Base-by-base conservation (phyloP, 2,113 vertebrate genomes). In the Oncorhynchus clarkii region DNA sequence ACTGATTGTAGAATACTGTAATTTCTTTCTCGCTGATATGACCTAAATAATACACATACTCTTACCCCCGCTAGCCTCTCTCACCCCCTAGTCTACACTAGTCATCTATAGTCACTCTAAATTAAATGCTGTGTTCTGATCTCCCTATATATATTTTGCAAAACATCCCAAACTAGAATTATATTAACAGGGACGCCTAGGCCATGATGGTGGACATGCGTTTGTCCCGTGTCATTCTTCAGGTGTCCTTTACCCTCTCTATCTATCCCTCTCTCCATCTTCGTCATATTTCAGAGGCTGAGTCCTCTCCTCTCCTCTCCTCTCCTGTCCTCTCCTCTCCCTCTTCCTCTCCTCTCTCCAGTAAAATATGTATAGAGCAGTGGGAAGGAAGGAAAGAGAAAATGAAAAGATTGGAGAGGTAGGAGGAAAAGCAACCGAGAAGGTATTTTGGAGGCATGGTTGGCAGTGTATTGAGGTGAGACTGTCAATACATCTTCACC, bases 401-500 rank as follows among this genome's bases (percentile, higher is more conserved):
- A 16, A 62, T 5, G 45, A 62, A 71, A 13, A 48, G 34, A 75
- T 69, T 70, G 39, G 48, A 16, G 54, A 66, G 79, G 60, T 62
- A 18, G 66, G 45, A 72, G 72, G 67, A 29, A 51, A 18, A 68
- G 71, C 70, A 72, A 80, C 76, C 60, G 31, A 22, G 57, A 70
- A 76, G 69, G 60, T 70, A 6, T 8, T 7, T 34, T 34, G 34
- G 34, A 1, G 5, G 34, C 34, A 7, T 34, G 6, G 34, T 34
- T 29, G 27, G 27, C 27, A 27, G 27, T 27, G 27, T 27, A 29
- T 29, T 29, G 29, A 4, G 29, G 3, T 83, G 73, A 79, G 74
- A 67, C 24, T 76, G 77, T 87, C 78, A 81, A 78, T 72, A 78
- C 59, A 76, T 60, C 54, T 79, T 72, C 60, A 67, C 64, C 4